Conservation (phyloP, 2,797 vertebrate species). For the Rousettus madagascariensis region DNA sequence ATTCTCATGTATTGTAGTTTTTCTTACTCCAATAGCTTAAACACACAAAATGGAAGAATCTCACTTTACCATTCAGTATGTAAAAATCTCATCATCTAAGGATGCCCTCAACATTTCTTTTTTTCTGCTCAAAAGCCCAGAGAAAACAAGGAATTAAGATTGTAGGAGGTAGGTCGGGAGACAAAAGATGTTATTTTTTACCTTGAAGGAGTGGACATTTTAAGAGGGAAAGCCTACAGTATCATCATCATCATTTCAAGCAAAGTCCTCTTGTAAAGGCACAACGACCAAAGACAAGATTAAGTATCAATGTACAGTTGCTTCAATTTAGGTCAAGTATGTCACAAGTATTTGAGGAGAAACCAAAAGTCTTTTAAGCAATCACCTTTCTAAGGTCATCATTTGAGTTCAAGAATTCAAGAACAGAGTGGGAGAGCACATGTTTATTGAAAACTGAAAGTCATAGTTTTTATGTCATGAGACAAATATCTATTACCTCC, state of each 20-base stretch:
- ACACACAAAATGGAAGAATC: background rate
- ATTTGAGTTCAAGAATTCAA: background rate
- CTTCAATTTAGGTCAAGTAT: background rate
- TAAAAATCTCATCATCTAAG: constrained; percentile 10
- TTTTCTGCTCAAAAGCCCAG: background rate
- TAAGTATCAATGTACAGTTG: background rate
- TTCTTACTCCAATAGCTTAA: background rate
- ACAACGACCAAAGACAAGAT: background rate
- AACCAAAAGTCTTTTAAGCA: background rate
- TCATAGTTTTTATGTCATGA: background rate
- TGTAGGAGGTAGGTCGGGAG: background rate
- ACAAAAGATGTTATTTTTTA: background rate
- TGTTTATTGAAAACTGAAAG: background rate
- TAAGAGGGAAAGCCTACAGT: background rate
- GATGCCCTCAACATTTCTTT: background rate
- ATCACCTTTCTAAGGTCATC: background rate
- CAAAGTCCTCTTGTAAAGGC: background rate
- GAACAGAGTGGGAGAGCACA: background rate
- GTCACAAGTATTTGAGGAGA: background rate
- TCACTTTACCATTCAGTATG: background rate
- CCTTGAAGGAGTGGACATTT: background rate
- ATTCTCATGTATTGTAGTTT: background rate
- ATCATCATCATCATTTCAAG: background rate
- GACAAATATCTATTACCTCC: background rate
- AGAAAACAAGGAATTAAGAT: background rate